Evolutionary conservation across 2,888 invertebrate genomes (phyloP), one percentile per base, ranked within the genome.

Genomic region (Hirtodrosophila trivittata): DNA sequence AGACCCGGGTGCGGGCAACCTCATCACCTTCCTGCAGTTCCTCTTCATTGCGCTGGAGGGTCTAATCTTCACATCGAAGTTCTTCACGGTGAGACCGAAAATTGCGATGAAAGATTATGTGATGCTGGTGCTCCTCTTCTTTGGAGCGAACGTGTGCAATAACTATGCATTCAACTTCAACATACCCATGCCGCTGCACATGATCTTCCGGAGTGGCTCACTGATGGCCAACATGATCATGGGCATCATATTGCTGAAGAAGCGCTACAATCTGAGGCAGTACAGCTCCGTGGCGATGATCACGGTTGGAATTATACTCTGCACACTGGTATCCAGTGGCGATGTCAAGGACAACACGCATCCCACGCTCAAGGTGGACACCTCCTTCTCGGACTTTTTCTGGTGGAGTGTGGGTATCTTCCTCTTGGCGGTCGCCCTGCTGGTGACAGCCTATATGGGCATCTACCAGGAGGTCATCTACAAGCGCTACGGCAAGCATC

Each of bases 101-200:
- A 95, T 96, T 77, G 93, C 94, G 0, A 91, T 98, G 56, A 95
- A 94, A 78, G 95, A 95, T 78, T 99, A 99, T 89, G 88, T 95
- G 6, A 90, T 94, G 46, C 92, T 98, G 54, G 98, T 98, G 0
- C 91, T 93, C 6, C 95, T 98, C 91, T 99, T 98, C 91, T 98
- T 98, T 91, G 92, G 96, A 0, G 94, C 96, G 10, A 98, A 97
- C 90, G 96, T 98, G 0, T 94, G 95, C 66, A 97, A 97, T 88
- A 99, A 99, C 90, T 97, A 97, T 92, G 98, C 98, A 0, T 96
- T 99, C 86, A 95, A 96, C 89, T 99, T 97, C 88, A 97, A 98
- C 89, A 98, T 99, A 86, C 95, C 99, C 0, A 98, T 99, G 95
- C 98, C 99, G 0, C 91, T 99, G 39, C 99, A 99, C 89, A n/a